These are phyloP conservation scores for Vimba vimba DNA, from an alignment of 2,113 vertebrate genomes.

Conservation along the genomic window DNA sequence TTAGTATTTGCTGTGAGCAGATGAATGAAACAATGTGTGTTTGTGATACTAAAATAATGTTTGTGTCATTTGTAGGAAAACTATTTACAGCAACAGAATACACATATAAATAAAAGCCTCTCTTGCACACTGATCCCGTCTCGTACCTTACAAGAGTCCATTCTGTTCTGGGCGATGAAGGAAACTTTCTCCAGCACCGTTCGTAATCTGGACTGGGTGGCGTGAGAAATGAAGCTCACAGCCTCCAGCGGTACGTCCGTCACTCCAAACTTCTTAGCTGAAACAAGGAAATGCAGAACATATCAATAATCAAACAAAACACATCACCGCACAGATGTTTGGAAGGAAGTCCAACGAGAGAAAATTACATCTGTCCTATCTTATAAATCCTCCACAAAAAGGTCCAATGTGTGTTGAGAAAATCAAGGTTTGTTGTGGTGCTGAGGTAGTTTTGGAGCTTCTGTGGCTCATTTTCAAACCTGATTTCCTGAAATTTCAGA, in stretches of 20 bases:
- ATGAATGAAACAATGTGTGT: background rate
- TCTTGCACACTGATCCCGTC: conserved; percentile 13
- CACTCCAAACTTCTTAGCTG: conserved; percentile 86
- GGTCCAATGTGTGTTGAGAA: conserved; percentile 18
- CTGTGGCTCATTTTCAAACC: background rate
- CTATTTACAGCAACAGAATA: background rate
- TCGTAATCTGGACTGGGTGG: conserved; percentile 81
- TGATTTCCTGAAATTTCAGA: background rate
- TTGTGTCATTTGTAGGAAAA: conserved; percentile 5
- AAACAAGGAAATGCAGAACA: conserved; percentile 46
- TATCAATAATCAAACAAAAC: conserved; percentile 19
- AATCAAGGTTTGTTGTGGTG: conserved; percentile 14
- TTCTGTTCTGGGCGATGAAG: conserved; percentile 83
- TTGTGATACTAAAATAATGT: conserved; percentile 1
- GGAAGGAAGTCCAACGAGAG: background rate
- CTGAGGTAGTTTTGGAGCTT: background rate
- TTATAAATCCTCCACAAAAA: conserved; percentile 34
- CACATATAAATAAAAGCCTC: background rate
- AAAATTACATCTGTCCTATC: conserved; percentile 23
- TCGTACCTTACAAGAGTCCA: conserved; percentile 83
- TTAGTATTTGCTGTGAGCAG: background rate
- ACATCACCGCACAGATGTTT: background rate
- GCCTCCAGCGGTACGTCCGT: conserved; percentile 84
- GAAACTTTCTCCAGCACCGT: conserved; percentile 86
- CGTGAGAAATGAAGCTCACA: conserved; percentile 86